Base-by-base conservation (phyloP, 2,888 invertebrate genomes). In the Stenichneumon culpator region DNA sequence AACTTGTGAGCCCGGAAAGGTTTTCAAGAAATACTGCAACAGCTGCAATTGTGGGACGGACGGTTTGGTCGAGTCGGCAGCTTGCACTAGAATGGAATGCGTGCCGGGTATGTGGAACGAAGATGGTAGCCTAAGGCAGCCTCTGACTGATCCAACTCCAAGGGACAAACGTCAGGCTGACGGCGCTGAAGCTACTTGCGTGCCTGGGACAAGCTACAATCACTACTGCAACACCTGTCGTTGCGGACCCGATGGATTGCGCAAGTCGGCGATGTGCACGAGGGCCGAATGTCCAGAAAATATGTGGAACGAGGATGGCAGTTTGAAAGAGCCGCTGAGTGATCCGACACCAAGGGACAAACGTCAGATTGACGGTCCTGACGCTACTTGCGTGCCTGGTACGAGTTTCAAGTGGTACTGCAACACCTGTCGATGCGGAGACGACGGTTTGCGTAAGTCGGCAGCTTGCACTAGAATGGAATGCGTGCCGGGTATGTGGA, bases 191-290 rank as follows among this genome's bases (percentile, higher is more conserved):
- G 57, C 57, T 9, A 70, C 63, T 67, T 82, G 82, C 65, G 44
- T 47, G 19, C 67, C 82, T 44, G 47, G 47, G 3, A 11, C 25
- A 36, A 16, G 6, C 14, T 82, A 39, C 75, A 65, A 14, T 1
- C 1, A 52, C 3, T 47, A 60, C 19, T 82, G 82, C 78, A 82
- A 78, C 65, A 78, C 44, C n/a, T 82, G 82, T 44, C 22, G 22
- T 22, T 82, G 82, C 25, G 63, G 52, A 25, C 0, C 9, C 28
- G 63, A 69, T 16, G 77, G 82, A 19, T 70, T 67, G 39, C 65
- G 57, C n/a, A 16, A 19, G 25, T 32, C 50, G 1, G 47, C 73
- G 3, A 28, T 52, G 16, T 82, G 82, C 39, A 82, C 82, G n/a
- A 60, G 9, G 52, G 32, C 16, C 14, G 79, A 9, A 4, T 82